phyloP scores from a whole-genome alignment of 1,140 invertebrate species.

The Drosophila littoralis region DNA sequence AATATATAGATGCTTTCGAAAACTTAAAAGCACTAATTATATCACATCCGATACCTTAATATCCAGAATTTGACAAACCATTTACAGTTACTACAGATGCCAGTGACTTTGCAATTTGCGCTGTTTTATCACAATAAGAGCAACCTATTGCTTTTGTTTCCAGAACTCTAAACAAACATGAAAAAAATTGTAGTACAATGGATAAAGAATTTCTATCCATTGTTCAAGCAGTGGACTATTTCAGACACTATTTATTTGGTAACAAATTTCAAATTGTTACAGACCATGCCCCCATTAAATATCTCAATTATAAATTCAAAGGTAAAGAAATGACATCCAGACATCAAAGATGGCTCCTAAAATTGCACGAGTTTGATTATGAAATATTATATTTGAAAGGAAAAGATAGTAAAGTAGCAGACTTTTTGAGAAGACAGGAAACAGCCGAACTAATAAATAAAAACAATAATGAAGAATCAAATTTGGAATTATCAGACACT shows the following conservation, averaged over 20 bases:
- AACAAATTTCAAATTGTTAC: no score
- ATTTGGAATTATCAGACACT: not conserved
- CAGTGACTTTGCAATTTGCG: not conserved
- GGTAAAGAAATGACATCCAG: not conserved
- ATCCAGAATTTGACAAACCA: constrained; percentile 3
- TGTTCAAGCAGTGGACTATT: not conserved
- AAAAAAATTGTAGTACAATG: not conserved
- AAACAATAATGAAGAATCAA: not conserved
- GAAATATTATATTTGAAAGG: not conserved
- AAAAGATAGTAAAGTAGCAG: constrained; percentile 9
- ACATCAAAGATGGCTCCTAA: constrained; percentile 2
- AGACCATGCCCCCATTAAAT: not conserved
- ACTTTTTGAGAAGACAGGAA: constrained; percentile 7
- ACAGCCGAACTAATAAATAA: not conserved
- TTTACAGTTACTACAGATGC: constrained; percentile 3
- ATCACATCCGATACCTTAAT: not conserved
- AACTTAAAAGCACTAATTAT: not conserved
- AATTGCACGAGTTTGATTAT: not conserved
- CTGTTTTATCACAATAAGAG: not conserved
- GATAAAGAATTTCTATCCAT: no score
- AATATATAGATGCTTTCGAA: constrained; percentile 2
- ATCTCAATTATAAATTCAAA: not conserved
- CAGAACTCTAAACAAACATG: not conserved
- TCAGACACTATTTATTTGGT: not conserved
- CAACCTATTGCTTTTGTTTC: not conserved